Evolutionary conservation across 2,888 invertebrate species (phyloP).

Genomic region (Branchipolynoe longqiensis): DNA sequence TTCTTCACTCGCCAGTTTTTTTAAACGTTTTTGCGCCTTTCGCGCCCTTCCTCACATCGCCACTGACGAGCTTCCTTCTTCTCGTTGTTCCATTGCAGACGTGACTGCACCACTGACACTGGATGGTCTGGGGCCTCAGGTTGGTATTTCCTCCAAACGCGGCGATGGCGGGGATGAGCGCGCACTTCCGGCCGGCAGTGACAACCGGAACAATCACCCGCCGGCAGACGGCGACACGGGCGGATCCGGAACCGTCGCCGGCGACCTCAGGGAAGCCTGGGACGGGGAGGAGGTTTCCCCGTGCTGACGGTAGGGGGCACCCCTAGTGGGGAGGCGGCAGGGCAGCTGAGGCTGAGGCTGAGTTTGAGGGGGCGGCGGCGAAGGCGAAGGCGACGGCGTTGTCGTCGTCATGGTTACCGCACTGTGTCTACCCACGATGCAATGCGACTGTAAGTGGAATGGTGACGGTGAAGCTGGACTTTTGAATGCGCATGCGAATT

Average conservation of each 20-base stretch:
- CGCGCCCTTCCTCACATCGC: too few species aligned
- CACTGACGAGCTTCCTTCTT: neutral
- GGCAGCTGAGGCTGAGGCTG: too few species aligned
- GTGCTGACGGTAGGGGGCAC: slow-evolving; percentile 39
- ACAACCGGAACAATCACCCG: slow-evolving; percentile 43
- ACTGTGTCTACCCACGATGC: neutral
- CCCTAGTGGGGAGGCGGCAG: slow-evolving; percentile 2
- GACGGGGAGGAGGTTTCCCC: slow-evolving; percentile 55
- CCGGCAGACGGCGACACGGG: slow-evolving; percentile 36
- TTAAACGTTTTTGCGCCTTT: too few species aligned
- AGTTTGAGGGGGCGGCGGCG: too few species aligned
- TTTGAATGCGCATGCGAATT: neutral
- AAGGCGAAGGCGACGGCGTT: too few species aligned
- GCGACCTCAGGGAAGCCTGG: slow-evolving; percentile 36
- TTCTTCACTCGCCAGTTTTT: too few species aligned
- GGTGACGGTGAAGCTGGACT: neutral
- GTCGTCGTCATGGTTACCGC: neutral
- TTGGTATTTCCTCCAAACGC: slow-evolving; percentile 35
- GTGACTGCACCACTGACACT: slow-evolving; percentile 23
- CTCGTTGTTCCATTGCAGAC: slow-evolving; percentile 36
- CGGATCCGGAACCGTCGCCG: slow-evolving; percentile 5
- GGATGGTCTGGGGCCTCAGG: slow-evolving; percentile 31
- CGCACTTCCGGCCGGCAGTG: slow-evolving; percentile 11
- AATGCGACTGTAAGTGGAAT: neutral
- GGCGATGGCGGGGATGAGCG: slow-evolving; percentile 44